Conservation (phyloP, 2,888 invertebrate genomes). For the Melanotus villosus region DNA sequence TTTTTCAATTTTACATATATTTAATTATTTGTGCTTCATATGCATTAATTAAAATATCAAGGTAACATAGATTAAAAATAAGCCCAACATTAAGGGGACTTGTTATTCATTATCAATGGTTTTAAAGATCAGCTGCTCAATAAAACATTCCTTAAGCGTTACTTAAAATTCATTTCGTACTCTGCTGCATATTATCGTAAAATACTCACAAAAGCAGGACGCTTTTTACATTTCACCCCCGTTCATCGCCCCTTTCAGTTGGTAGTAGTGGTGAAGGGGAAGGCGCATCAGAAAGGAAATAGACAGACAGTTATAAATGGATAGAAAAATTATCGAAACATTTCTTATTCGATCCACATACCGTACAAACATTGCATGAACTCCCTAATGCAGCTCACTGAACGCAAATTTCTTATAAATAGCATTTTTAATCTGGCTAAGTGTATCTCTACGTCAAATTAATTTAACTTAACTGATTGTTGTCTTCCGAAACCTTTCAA, state of each 20-base stretch:
- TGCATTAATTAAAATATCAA: too few species aligned
- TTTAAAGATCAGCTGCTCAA: slow-evolving; percentile 11
- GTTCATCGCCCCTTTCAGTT: slow-evolving; percentile 44
- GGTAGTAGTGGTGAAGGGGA: slow-evolving; percentile 57
- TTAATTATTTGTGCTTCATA: too few species aligned
- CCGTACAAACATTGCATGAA: slow-evolving; percentile 59
- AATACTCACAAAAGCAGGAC: slow-evolving; percentile 44
- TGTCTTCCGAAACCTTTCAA: background rate
- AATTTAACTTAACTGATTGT: background rate
- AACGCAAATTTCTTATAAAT: slow-evolving; percentile 24
- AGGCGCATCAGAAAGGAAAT: slow-evolving; percentile 72
- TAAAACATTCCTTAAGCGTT: slow-evolving; percentile 28
- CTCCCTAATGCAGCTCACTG: slow-evolving; percentile 35
- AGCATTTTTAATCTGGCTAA: slow-evolving; percentile 4
- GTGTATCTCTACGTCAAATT: background rate
- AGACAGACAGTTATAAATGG: slow-evolving; percentile 81
- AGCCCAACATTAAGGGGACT: too few species aligned
- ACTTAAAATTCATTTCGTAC: slow-evolving; percentile 44
- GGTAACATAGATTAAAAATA: too few species aligned
- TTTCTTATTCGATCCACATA: slow-evolving; percentile 68
- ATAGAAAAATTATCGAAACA: slow-evolving; percentile 79
- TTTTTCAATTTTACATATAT: too few species aligned
- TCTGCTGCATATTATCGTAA: slow-evolving; percentile 41
- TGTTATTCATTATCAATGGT: too few species aligned
- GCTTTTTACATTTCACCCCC: slow-evolving; percentile 48